Conservation (phyloP, 1,140 invertebrate genomes). For the Anagrus nilaparvatae region DNA sequence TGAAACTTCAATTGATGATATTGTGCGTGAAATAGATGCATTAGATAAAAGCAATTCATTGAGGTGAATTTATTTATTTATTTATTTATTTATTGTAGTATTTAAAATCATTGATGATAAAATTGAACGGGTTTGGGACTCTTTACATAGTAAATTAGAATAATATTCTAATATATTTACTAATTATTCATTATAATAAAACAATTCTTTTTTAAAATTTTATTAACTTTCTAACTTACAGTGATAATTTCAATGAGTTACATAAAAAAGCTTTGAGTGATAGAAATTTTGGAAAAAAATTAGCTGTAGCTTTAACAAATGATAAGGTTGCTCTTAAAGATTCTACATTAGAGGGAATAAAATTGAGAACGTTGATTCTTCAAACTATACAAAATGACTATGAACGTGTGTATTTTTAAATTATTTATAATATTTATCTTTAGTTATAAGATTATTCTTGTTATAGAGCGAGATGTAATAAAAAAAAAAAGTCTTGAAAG, state of each 20-base stretch:
- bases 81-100: too few species aligned
- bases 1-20: conserved; percentile 2
- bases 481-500: conserved; percentile 8
- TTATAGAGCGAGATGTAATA: conserved; percentile 16
- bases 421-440: not conserved
- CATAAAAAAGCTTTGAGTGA: conserved; percentile 16
- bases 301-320: conserved; percentile 13
- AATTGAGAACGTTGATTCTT: conserved; percentile 5
- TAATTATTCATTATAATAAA: not conserved
- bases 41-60: conserved; percentile 6
- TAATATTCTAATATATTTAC: too few species aligned
- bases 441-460: conserved; percentile 3
- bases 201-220: not conserved
- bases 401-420: conserved; percentile 12
- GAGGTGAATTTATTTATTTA: conserved; percentile 10
- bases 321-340: conserved; percentile 11
- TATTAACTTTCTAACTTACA: conserved; percentile 1
- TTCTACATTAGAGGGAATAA: too few species aligned
- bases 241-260: conserved; percentile 15
- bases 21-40: conserved; percentile 7
- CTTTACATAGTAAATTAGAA: too few species aligned
- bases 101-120: not conserved
- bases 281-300: conserved; percentile 16
- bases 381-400: conserved; percentile 16
- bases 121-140: too few species aligned